Evolutionary conservation across 1,140 invertebrate species (phyloP), one percentile per base, ranked within the genome.

Genomic region (Drosophila carrolli): DNA sequence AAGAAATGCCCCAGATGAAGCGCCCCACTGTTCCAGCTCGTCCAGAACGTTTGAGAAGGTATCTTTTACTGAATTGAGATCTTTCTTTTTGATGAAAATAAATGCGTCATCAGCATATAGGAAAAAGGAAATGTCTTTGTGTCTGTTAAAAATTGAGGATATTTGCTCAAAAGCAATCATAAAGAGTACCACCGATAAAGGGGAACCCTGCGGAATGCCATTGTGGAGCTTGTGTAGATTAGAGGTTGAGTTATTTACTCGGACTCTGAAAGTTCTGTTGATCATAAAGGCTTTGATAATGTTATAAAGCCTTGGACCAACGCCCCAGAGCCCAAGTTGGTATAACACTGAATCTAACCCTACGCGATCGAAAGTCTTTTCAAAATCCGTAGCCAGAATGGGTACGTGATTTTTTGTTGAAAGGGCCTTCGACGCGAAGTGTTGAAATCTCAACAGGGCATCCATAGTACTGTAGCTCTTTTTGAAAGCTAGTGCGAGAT

Each of bases 401-500:
- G 19, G 27, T 48, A 27, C 46, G 1, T 27, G 19, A 48, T 48
- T 27, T 27, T 27, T 48, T 48, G 13, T 10, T 27, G 5, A 23
- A 23, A 23, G 23, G 23, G 23, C 23, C 23, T 23, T 23, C 23
- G 46, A 27, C 19, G 46, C 46, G 19, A 48, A 48, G 46, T 48
- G 46, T 48, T 48, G 46, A 27, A 48, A 48, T 48, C 13, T 48
- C 13, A 48, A 48, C 6, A 48, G 46, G 27, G 46, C 46, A 27
- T 51, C 27, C 48, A 51, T 51, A 11, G 48, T 32, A 32, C n/a
- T 14, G n/a, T 51, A n/a, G 4, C 48, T 51, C 9, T 14, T 51
- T 51, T 32, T 51, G 6, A 51, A 51, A 6, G 48, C 48, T 51
- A 16, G 5, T 16, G 23, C 23, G 23, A 23, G 23, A 23, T 23